Percentiles rank a stretch among this genome's conserved stretches.
Conservation (phyloP, 2,113 vertebrate species). For the Charadrius vociferus region DNA sequence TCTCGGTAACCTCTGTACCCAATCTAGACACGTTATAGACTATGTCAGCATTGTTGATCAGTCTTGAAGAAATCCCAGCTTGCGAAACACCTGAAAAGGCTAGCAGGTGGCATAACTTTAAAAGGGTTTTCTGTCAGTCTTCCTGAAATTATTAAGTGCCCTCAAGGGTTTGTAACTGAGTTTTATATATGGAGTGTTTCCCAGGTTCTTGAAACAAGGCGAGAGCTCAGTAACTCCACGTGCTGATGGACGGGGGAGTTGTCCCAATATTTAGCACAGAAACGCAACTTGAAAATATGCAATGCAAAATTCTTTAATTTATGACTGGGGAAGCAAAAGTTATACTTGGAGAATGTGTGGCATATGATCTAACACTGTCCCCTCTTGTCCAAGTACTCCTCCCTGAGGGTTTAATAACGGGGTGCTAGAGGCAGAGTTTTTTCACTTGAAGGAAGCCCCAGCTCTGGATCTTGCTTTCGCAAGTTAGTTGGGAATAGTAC, state of each 20-base stretch:
- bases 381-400: not conserved
- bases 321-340: not conserved
- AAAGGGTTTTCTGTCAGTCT: conserved; percentile 21
- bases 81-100: conserved; percentile 1
- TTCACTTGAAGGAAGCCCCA: not conserved
- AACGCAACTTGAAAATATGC: not conserved
- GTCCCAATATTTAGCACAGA: not conserved
- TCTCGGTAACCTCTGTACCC: not conserved
- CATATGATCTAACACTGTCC: not conserved
- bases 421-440: conserved; percentile 23
- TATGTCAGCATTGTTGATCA: not conserved
- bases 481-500: not conserved
- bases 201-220: not conserved
- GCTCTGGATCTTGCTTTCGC: not conserved
- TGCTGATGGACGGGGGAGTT: conserved; percentile 13
- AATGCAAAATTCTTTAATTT: not conserved
- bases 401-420: conserved; percentile 1
- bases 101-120: conserved; percentile 4
- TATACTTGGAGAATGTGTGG: not conserved
- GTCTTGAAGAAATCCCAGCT: conserved; percentile 18
- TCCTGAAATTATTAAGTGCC: conserved; percentile 32
- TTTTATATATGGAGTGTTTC: not conserved
- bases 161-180: conserved; percentile 16
- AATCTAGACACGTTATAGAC: not conserved
- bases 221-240: not conserved